These are phyloP conservation scores for Biston stratarius DNA, from an alignment of 2,888 invertebrate genomes.

Conservation along the genomic window DNA sequence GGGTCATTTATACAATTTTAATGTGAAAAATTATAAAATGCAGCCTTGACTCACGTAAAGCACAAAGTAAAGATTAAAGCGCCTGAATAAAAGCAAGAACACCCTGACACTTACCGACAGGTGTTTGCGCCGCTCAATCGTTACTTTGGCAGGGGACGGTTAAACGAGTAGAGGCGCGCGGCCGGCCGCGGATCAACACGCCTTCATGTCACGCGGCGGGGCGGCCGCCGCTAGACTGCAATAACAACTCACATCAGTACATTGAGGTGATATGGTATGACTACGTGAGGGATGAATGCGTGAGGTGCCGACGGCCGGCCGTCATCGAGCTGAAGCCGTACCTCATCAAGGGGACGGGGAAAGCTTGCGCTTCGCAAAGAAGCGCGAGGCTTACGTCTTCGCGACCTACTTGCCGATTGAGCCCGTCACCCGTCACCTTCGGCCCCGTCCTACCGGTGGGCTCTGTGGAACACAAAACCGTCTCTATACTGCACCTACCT, in stretches of 20 bases:
- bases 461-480: constrained; percentile 86
- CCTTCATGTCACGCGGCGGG: constrained; percentile 79
- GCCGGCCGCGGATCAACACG: constrained; percentile 84
- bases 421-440: constrained; percentile 87
- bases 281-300: constrained; percentile 84
- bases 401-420: constrained; percentile 85
- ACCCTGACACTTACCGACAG: constrained; percentile 86
- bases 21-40: constrained; percentile 51
- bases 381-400: constrained; percentile 86
- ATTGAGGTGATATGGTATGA: constrained; percentile 74
- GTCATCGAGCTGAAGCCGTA: constrained; percentile 73
- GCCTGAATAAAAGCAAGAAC: constrained; percentile 82
- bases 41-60: constrained; percentile 75
- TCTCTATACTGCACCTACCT: constrained; percentile 87
- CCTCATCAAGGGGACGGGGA: constrained; percentile 92
- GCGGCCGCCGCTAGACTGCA: constrained; percentile 80
- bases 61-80: constrained; percentile 86
- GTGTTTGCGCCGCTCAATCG: constrained; percentile 84
- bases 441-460: constrained; percentile 91
- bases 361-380: constrained; percentile 92
- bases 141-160: constrained; percentile 82
- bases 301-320: constrained; percentile 77
- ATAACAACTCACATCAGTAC: constrained; percentile 84
- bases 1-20: constrained; percentile 45
- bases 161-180: constrained; percentile 67